Conservation (phyloP, 2,113 vertebrate species). For the Laticauda laticaudata region DNA sequence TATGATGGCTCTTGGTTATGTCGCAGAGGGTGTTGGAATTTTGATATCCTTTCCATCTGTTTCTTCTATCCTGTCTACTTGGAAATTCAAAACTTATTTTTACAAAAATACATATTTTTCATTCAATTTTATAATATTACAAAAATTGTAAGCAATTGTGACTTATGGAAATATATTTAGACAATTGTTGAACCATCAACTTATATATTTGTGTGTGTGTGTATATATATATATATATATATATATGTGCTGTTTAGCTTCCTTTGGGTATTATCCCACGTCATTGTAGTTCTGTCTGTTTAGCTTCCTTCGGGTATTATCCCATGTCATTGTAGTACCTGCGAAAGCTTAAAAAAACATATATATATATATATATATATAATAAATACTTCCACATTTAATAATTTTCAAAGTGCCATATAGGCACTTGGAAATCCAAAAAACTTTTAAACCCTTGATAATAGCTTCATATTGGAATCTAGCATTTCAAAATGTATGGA, state of each 20-base stretch:
- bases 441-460: background rate
- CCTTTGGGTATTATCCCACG: no score
- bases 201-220: background rate
- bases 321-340: no score
- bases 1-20: background rate
- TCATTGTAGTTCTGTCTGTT: no score
- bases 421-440: background rate
- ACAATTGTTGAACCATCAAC: background rate
- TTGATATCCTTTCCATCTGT: background rate
- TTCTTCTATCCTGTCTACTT: background rate
- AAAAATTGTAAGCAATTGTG: background rate
- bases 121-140: background rate
- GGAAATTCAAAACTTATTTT: background rate
- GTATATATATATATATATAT: no score
- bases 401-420: background rate
- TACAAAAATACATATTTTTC: background rate
- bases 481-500: background rate
- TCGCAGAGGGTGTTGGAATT: background rate
- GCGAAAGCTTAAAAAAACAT: no score
- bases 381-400: no score
- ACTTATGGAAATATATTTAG: background rate
- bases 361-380: no score
- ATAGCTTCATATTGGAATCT: background rate
- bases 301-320: no score
- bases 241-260: no score